phyloP scores from a whole-genome alignment of 1,140 invertebrate species.

The Phenacoccus solenopsis region DNA sequence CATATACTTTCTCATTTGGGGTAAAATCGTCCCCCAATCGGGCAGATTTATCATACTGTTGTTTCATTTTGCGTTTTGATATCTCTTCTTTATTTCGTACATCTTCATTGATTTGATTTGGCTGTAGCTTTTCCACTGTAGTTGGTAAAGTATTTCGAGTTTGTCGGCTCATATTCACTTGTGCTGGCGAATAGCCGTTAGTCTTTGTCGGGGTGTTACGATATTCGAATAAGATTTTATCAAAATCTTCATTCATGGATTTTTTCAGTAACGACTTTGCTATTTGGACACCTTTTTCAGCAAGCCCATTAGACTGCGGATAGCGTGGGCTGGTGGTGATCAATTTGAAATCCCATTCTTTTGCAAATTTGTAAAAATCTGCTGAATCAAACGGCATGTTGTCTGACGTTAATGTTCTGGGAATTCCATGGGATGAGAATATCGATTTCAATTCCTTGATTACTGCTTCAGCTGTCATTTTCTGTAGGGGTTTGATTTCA shows the following conservation, averaged over 20 bases:
- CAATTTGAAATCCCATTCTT: slow-evolving; percentile 20
- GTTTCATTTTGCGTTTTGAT: no score
- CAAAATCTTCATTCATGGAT: slow-evolving; percentile 25
- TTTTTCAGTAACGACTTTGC: slow-evolving; percentile 24
- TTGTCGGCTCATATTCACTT: not conserved
- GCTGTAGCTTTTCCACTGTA: no score
- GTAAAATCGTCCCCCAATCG: no score
- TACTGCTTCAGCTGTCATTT: not conserved
- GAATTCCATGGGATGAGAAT: slow-evolving; percentile 22
- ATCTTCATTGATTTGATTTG: no score
- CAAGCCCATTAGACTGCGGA: slow-evolving; percentile 23
- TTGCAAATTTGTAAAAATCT: slow-evolving; percentile 18
- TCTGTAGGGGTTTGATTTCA: slow-evolving; percentile 14
- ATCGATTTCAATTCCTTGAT: slow-evolving; percentile 19
- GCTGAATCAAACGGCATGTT: slow-evolving; percentile 21
- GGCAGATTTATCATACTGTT: no score
- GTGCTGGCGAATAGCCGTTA: slow-evolving; percentile 5
- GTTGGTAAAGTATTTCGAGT: no score
- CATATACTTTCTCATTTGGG: no score
- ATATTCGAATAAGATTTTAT: slow-evolving; percentile 19
- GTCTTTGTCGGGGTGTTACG: slow-evolving; percentile 15
- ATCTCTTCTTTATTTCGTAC: no score
- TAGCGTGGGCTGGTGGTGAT: slow-evolving; percentile 23
- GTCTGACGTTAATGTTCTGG: slow-evolving; percentile 21
- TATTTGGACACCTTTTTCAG: slow-evolving; percentile 23